Evolutionary conservation across 2,888 invertebrate species (phyloP).

Genomic region (Blastobasis adustella): DNA sequence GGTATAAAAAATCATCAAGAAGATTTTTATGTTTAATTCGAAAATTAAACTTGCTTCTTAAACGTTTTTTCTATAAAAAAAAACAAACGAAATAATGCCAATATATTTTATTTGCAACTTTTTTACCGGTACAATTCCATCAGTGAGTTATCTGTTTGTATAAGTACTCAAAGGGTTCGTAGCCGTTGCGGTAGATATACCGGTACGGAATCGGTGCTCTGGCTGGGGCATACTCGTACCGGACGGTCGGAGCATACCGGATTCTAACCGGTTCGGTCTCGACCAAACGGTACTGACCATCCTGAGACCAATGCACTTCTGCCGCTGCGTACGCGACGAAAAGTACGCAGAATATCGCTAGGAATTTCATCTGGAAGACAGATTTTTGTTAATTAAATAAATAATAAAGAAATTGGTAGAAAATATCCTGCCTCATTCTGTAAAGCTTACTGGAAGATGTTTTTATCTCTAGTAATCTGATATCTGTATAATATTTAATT

Average conservation of each 20-base stretch:
- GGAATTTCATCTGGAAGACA: constrained; percentile 18
- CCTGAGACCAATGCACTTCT: constrained; percentile 13
- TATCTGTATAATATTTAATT: no score
- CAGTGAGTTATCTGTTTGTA: constrained; percentile 5
- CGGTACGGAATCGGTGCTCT: background rate
- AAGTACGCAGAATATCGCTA: constrained; percentile 9
- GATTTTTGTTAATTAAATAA: no score
- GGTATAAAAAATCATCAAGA: no score
- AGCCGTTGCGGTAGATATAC: background rate
- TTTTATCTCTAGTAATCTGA: no score
- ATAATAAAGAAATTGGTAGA: no score
- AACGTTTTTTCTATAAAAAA: no score
- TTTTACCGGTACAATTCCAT: background rate
- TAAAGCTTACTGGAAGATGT: no score
- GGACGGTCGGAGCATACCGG: background rate
- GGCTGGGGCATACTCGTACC: background rate
- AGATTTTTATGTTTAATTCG: no score
- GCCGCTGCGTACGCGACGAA: constrained; percentile 12
- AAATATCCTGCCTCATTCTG: no score
- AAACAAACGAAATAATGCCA: no score
- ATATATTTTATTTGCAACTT: no score
- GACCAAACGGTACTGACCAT: constrained; percentile 16
- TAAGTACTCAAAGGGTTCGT: constrained; percentile 7
- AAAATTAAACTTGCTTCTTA: no score
- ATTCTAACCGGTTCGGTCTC: constrained; percentile 9